Base-by-base conservation (phyloP, 2,113 vertebrate species). In the Girardinichthys multiradiatus region DNA sequence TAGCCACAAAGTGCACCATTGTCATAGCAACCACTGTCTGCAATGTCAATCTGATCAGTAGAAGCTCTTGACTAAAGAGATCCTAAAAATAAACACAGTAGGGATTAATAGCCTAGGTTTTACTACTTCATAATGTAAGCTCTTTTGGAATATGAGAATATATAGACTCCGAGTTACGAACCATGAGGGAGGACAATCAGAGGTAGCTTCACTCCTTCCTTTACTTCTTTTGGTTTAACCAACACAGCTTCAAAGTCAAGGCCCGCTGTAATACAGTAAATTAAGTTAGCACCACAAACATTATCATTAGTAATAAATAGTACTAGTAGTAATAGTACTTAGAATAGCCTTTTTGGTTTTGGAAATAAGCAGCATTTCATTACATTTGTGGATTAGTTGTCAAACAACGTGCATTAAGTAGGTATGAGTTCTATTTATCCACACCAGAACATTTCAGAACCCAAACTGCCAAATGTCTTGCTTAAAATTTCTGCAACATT, bases 201-300 rank as follows among this genome's bases (percentile, higher is more conserved):
- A 24, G 98, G 97, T 27, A 94, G 85, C 68, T 95, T 96, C 68
- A 83, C 86, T 48, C 91, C 90, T 30, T 93, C 68, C 1, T 91
- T 79, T 26, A 84, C 45, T 30, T 93, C 70, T 1, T 90, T 94
- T 48, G 98, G 98, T 89, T 93, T 95, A 77, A 99, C 86, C 58
- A 99, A 90, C 78, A 99, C 92, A 39, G 93, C 96, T 90, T 98
- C 97, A 9, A 97, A 99, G 82, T 97, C 94, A 77, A 98, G 93
- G 45, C 92, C 97, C 76, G 81, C 98, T 99, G 79, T 0, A 84
- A 85, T 33, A 79, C 24, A 70, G 63, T 48, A 57, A 72, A 12
- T 64, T 24, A 0, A n/a, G 51, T 75, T 15, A 68, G 59, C n/a
- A 24, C 19, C 24, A 26, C 27, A 26, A 28, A 64, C 31, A 15